Evolutionary conservation across 2,888 invertebrate species (phyloP).

Genomic region (Unio delphinus): DNA sequence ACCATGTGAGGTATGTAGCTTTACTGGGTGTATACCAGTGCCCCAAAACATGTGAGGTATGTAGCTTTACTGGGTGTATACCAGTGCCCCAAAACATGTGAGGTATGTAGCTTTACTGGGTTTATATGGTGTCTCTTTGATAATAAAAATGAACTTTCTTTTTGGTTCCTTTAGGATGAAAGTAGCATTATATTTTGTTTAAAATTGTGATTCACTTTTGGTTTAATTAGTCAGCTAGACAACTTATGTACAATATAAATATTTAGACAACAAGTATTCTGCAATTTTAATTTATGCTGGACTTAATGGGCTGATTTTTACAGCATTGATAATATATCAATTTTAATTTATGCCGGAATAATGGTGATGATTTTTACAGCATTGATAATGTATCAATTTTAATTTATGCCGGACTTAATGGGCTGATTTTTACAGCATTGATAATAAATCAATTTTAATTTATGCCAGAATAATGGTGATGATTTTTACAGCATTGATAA

Average conservation of each 20-base stretch:
- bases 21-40: conserved; percentile 88
- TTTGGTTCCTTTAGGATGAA: no score
- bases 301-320: neutral
- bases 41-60: conserved; percentile 82
- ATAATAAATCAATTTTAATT: no score
- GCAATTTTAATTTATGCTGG: no score
- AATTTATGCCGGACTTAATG: no score
- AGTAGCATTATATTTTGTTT: neutral
- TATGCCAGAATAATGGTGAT: no score
- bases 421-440: neutral
- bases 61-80: conserved; percentile 87
- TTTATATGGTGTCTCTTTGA: neutral
- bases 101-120: neutral
- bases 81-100: conserved; percentile 88
- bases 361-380: no score
- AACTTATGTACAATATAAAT: neutral
- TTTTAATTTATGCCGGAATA: no score
- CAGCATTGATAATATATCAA: no score
- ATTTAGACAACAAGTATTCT: no score
- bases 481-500: no score
- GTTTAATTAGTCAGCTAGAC: neutral
- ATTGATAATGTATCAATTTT: no score
- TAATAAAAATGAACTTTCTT: neutral
- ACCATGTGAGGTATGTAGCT: conserved; percentile 79
- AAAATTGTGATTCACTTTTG: neutral